Percentiles rank a stretch among this genome's conserved stretches.
Evolutionary conservation across 2,797 vertebrate genomes (phyloP).

Genomic region (Cetoscarus ocellatus): DNA sequence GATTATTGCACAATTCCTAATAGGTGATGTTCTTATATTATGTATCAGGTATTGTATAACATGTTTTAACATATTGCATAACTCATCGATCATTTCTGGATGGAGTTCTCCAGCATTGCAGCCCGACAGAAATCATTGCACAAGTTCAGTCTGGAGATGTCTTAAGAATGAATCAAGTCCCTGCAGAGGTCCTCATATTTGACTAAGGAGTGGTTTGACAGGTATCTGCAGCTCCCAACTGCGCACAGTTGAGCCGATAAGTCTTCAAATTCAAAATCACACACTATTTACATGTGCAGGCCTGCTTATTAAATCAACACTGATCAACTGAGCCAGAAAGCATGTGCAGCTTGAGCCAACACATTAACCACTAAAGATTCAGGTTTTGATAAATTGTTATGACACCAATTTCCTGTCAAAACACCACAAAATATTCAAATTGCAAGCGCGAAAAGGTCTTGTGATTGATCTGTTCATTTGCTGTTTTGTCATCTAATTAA

Average conservation of each 20-base stretch:
- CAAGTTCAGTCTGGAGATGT: background rate
- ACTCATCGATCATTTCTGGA: too few relatives aligned
- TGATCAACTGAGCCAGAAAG: slow-evolving; percentile 10
- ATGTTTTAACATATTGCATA: too few relatives aligned
- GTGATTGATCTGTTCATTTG: slow-evolving; percentile 36
- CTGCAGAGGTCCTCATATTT: slow-evolving; percentile 15
- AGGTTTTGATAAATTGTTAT: background rate
- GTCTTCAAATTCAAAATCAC: background rate
- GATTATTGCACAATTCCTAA: too few relatives aligned
- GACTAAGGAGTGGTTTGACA: background rate
- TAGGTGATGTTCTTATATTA: too few relatives aligned
- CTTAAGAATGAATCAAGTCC: background rate
- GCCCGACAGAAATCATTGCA: background rate
- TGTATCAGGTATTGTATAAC: too few relatives aligned
- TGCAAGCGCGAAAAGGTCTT: background rate
- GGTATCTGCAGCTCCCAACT: background rate
- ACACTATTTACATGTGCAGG: background rate
- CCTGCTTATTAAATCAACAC: slow-evolving; percentile 18
- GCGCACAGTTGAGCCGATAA: slow-evolving; percentile 9
- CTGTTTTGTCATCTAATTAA: slow-evolving; percentile 35
- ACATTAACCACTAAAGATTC: background rate
- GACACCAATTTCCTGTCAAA: background rate
- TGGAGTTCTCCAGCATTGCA: too few relatives aligned
- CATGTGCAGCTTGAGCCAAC: background rate
- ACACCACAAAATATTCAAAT: too few relatives aligned